These are phyloP conservation scores for Otolemur crassicaudatus DNA, from an alignment of 2,797 vertebrate species.

Conservation along the genomic window DNA sequence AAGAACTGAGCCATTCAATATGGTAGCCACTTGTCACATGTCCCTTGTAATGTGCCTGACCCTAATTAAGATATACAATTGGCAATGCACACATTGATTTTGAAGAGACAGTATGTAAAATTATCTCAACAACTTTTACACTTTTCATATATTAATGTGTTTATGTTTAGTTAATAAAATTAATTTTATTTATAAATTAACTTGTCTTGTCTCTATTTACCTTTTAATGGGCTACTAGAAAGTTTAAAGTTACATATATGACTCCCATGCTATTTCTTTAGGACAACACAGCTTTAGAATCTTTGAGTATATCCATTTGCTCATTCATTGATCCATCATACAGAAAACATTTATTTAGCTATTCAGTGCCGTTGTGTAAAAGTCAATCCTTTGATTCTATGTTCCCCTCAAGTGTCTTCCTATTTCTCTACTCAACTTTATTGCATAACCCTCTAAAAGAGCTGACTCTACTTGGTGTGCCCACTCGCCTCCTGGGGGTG, in stretches of 20 bases:
- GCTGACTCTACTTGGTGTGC: background rate
- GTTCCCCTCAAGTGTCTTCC: background rate
- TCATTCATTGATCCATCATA: background rate
- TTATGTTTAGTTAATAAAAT: background rate
- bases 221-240: constrained; percentile 19
- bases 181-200: background rate
- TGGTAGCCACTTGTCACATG: background rate
- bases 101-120: background rate
- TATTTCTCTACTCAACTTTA: background rate
- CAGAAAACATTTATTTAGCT: background rate
- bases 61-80: background rate
- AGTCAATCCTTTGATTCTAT: background rate
- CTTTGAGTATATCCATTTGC: background rate
- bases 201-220: background rate
- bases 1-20: background rate
- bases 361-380: background rate
- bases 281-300: background rate
- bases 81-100: background rate
- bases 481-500: background rate
- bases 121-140: background rate
- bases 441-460: background rate
- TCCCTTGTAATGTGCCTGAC: background rate
- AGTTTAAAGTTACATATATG: background rate
- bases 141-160: background rate
- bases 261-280: background rate